Base-by-base conservation (phyloP, 2,888 invertebrate species). In the Ophion ellenae region DNA sequence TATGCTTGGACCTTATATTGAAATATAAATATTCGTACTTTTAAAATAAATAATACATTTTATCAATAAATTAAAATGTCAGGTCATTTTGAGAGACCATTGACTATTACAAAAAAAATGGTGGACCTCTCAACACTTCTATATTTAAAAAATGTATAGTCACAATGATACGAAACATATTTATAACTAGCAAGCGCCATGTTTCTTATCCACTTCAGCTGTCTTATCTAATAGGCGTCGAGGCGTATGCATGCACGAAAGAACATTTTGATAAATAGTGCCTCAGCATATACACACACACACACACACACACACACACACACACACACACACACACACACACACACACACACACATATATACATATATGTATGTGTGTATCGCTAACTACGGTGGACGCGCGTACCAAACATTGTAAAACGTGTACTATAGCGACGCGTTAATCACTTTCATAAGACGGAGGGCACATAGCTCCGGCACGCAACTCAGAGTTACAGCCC, bases 201-300 rank as follows among this genome's bases (percentile, higher is more conserved):
- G 74, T 83, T 75, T 86, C 81, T 86, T 78, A 83, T 83, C 86
- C 70, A 73, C 59, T 74, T 20, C n/a, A 53, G 81, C 81, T 81
- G 83, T 86, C 86, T 83, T 81, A 83, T 83, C 86, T 78, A 83
- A 80, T 57, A 57, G 69, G 32, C 71, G 73, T 73, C 57, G 73
- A 73, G 85, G 74, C 83, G 75, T 63, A 14, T 53, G 83, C 63
- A 75, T 85, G 82, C 4, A 53, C 85, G 71, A 80, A 83, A 74
- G 64, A 86, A 57, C 74, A 74, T 57, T 81, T 83, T 86, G 80
- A 86, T 83, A 77, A 81, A 86, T 86, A 59, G 80, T 69, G n/a
- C 67, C 74, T 36, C 14, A 79, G 79, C 79, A 24, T 2, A 24
- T 2, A 24, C 24, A 24, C 24, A 24, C 24, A 24, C 24, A 24